phyloP scores from a whole-genome alignment of 2,797 vertebrate species.

The Chelidonichthys spinosus region DNA sequence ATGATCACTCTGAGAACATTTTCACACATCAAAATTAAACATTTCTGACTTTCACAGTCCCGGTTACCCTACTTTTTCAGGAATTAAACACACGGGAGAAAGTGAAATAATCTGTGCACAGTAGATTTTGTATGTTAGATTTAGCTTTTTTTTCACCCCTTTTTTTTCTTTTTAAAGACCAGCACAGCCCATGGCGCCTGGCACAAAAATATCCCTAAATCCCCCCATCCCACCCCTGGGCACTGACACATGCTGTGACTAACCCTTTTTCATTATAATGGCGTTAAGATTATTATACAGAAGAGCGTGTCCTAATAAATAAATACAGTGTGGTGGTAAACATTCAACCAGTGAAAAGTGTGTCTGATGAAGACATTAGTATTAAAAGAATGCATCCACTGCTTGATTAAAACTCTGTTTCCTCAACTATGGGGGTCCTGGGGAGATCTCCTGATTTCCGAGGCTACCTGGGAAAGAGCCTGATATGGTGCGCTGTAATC shows the following conservation, averaged over 20 bases:
- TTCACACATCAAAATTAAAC: slow-evolving; percentile 44
- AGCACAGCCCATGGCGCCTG: slow-evolving; percentile 64
- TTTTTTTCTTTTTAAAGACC: slow-evolving; percentile 52
- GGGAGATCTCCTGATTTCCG: slow-evolving; percentile 60
- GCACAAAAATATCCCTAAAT: slow-evolving; percentile 76
- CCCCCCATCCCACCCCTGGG: slow-evolving; percentile 64
- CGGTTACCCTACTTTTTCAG: slow-evolving; percentile 32
- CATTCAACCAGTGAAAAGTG: slow-evolving; percentile 41
- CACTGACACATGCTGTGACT: slow-evolving; percentile 75
- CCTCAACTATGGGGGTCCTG: slow-evolving; percentile 23
- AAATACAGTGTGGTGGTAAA: slow-evolving; percentile 50
- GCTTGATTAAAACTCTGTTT: slow-evolving; percentile 61
- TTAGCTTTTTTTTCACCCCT: slow-evolving; percentile 42
- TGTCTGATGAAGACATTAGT: slow-evolving; percentile 51
- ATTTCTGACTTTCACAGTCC: slow-evolving; percentile 38
- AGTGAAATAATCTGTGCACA: slow-evolving; percentile 46
- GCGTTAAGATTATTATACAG: slow-evolving; percentile 59
- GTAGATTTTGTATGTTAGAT: slow-evolving; percentile 63
- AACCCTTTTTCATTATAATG: slow-evolving; percentile 69
- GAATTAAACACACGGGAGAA: slow-evolving; percentile 43
- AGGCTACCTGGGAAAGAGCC: slow-evolving; percentile 49
- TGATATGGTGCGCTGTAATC: slow-evolving; percentile 66
- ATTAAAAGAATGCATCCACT: slow-evolving; percentile 34
- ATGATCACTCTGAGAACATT: slow-evolving; percentile 53
- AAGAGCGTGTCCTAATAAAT: slow-evolving; percentile 66